Conservation (phyloP, 2,888 invertebrate species). For the Tolmerus cingulatus region DNA sequence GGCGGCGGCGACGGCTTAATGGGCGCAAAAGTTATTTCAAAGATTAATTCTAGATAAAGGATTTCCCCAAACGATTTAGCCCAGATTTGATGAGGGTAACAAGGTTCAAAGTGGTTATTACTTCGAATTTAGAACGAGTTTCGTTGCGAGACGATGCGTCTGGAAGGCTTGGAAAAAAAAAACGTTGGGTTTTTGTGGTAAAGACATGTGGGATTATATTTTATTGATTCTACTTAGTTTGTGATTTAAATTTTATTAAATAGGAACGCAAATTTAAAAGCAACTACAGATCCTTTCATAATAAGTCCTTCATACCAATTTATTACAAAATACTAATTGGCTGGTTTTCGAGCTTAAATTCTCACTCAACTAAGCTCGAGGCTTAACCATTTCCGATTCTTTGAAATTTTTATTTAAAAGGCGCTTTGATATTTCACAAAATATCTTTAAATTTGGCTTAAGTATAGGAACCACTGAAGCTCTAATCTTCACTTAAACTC, state of each 20-base stretch:
- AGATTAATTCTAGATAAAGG: constrained; percentile 5
- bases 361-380: too few species aligned
- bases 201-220: neutral
- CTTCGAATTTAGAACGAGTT: neutral
- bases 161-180: neutral
- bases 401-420: too few species aligned
- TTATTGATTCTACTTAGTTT: neutral
- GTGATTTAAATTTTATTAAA: neutral
- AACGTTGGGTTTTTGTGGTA: neutral
- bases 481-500: too few species aligned
- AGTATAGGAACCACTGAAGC: too few species aligned
- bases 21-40: neutral
- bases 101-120: neutral
- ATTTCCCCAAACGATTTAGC: neutral
- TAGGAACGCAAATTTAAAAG: too few species aligned
- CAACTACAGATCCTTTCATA: too few species aligned
- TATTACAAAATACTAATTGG: too few species aligned
- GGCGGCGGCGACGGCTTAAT: neutral
- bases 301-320: too few species aligned
- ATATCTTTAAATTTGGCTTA: too few species aligned
- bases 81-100: neutral
- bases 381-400: too few species aligned
- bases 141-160: neutral
- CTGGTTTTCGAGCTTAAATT: too few species aligned
- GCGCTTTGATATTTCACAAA: too few species aligned